These are phyloP conservation scores for Oryzias woworae DNA, from an alignment of 2,113 vertebrate species.

Conservation along the genomic window DNA sequence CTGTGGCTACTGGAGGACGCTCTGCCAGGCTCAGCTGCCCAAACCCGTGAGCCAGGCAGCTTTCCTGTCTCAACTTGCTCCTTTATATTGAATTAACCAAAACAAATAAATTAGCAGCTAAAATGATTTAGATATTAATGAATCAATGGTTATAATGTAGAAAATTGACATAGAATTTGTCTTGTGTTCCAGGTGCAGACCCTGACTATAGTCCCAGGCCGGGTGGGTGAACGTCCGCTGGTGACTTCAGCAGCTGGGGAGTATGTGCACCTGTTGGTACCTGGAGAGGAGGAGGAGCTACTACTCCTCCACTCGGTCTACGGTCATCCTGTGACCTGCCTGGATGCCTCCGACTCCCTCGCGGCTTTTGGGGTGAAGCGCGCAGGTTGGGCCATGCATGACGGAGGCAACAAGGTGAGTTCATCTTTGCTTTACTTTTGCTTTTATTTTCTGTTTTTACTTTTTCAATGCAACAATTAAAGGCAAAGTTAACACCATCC, in stretches of 20 bases:
- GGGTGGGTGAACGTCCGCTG: constrained; percentile 70
- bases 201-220: constrained; percentile 82
- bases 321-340: constrained; percentile 88
- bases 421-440: background rate
- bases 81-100: too few relatives aligned
- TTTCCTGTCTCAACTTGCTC: background rate
- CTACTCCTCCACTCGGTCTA: constrained; percentile 86
- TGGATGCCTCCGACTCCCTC: constrained; percentile 81
- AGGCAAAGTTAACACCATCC: too few relatives aligned
- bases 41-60: constrained; percentile 81
- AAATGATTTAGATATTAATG: too few relatives aligned
- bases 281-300: constrained; percentile 69
- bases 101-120: too few relatives aligned
- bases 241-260: constrained; percentile 84
- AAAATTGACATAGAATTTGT: too few relatives aligned
- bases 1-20: constrained; percentile 84
- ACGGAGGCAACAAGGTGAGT: constrained; percentile 92
- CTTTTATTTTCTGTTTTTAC: background rate
- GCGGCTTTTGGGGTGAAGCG: constrained; percentile 89
- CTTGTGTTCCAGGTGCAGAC: constrained; percentile 80
- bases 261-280: constrained; percentile 83
- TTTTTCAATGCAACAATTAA: too few relatives aligned
- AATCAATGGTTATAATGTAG: too few relatives aligned
- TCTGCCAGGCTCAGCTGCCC: constrained; percentile 78
- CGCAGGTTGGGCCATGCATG: constrained; percentile 87